phyloP scores from a whole-genome alignment of 2,113 vertebrate genomes.

The Aramus guarauna region DNA sequence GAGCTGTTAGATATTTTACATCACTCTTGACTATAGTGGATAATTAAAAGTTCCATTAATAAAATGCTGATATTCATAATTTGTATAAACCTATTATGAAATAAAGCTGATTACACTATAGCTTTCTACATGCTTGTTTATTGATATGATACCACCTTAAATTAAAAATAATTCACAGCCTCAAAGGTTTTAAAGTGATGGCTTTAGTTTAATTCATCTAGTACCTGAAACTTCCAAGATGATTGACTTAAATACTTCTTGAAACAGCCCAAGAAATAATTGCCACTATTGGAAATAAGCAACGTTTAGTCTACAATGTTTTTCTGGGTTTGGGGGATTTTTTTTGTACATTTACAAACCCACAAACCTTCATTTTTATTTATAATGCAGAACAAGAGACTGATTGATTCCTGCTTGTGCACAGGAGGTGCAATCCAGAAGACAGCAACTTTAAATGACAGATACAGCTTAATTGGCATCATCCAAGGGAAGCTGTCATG shows the following conservation, averaged over 20 bases:
- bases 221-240: background rate
- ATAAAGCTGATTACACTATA: constrained; percentile 50
- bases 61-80: constrained; percentile 84
- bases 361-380: constrained; percentile 6
- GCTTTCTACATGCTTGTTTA: constrained; percentile 35
- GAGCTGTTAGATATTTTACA: constrained; percentile 88
- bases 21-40: constrained; percentile 83
- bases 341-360: background rate
- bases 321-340: background rate
- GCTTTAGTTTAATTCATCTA: background rate
- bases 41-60: constrained; percentile 92
- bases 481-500: constrained; percentile 24
- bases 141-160: background rate
- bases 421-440: background rate
- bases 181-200: background rate
- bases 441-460: constrained; percentile 45
- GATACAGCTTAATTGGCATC: constrained; percentile 62
- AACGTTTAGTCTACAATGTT: background rate
- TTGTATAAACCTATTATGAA: constrained; percentile 78
- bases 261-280: background rate
- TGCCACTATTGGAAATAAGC: background rate
- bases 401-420: constrained; percentile 18
- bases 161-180: background rate
- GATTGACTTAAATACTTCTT: background rate
- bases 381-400: background rate